phyloP scores from a whole-genome alignment of 2,888 invertebrate genomes.

The Urechis unicinctus region DNA sequence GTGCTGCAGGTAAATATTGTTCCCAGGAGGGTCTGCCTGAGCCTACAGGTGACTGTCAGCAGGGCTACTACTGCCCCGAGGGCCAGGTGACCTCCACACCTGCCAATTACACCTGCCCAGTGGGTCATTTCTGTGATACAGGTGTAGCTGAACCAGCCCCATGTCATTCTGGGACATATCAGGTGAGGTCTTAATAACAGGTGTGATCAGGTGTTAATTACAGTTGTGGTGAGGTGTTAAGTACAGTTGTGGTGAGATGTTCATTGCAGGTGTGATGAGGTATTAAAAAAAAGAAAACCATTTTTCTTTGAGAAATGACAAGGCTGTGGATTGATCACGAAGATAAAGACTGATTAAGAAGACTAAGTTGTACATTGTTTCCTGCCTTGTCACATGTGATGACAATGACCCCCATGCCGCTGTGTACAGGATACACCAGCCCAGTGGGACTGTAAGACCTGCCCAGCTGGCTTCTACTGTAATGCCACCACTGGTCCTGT shows the following conservation, averaged over 20 bases:
- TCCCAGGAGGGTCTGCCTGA: slow-evolving; percentile 29
- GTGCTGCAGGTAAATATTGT: too few relatives aligned
- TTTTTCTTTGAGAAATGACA: too few relatives aligned
- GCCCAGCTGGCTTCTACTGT: slow-evolving; percentile 41
- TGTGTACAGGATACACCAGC: slow-evolving; percentile 17
- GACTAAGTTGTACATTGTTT: too few relatives aligned
- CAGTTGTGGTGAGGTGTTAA: too few relatives aligned
- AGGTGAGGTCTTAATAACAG: slow-evolving; percentile 30
- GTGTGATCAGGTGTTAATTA: too few relatives aligned
- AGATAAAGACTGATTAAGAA: too few relatives aligned
- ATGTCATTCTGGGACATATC: slow-evolving; percentile 42
- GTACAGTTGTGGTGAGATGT: too few relatives aligned
- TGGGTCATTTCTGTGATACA: slow-evolving; percentile 38
- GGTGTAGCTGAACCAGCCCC: slow-evolving; percentile 30
- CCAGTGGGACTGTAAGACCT: slow-evolving; percentile 32
- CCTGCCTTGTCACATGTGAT: too few relatives aligned
- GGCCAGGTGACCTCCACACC: slow-evolving; percentile 38
- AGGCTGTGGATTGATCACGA: too few relatives aligned
- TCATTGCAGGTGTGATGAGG: too few relatives aligned
- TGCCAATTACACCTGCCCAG: slow-evolving; percentile 36
- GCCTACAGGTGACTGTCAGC: slow-evolving; percentile 17
- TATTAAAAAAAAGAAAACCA: too few relatives aligned
- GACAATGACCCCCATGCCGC: too few relatives aligned
- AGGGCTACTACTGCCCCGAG: slow-evolving; percentile 41
- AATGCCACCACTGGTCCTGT: slow-evolving; percentile 43